Conservation (phyloP, 2,113 vertebrate genomes). For the Pachycephala philippinensis region DNA sequence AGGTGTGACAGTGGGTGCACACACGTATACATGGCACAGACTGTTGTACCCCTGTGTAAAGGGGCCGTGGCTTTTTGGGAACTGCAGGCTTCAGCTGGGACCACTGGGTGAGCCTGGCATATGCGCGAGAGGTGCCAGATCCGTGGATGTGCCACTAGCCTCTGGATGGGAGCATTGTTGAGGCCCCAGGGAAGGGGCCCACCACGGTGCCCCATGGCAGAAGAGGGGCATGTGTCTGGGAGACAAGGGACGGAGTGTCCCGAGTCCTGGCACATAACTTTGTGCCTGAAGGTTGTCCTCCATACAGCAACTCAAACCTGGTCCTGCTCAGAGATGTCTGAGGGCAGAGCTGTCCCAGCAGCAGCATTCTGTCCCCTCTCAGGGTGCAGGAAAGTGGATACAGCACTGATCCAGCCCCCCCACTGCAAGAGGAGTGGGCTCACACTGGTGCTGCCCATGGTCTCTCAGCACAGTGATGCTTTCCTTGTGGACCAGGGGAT, state of each 20-base stretch:
- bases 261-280: background rate
- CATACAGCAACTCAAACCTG: background rate
- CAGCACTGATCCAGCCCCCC: background rate
- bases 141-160: background rate
- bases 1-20: fast-evolving
- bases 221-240: background rate
- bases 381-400: background rate
- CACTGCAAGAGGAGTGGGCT: background rate
- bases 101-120: background rate
- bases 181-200: background rate
- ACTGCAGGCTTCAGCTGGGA: background rate
- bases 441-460: fast-evolving
- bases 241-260: background rate
- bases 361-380: background rate
- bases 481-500: background rate
- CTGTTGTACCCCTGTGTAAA: background rate
- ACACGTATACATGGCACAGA: fast-evolving
- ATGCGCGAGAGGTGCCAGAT: fast-evolving
- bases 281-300: background rate
- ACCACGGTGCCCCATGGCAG: fast-evolving
- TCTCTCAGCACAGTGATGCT: background rate
- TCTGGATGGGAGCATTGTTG: background rate
- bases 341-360: background rate
- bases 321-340: fast-evolving
- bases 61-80: background rate